Conservation (phyloP, 2,888 invertebrate species). For the Sericinus montela region DNA sequence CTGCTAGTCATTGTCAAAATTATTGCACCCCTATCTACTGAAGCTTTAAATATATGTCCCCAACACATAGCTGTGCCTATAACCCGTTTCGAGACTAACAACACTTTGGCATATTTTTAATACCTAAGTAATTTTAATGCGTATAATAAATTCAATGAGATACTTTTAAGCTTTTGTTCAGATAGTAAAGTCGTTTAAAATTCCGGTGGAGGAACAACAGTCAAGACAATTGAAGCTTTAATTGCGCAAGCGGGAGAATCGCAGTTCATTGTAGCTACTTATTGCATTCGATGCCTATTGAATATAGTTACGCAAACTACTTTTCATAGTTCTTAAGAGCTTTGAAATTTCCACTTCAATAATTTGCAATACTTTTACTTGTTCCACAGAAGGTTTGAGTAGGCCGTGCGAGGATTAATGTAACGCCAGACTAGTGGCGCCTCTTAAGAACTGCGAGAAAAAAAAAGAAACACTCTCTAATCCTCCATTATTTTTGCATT, state of each 20-base stretch:
- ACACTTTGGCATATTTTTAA: constrained; percentile 44
- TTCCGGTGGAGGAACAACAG: too few species aligned
- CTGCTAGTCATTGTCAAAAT: constrained; percentile 80
- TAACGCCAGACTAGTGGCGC: constrained; percentile 67
- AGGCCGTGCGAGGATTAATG: constrained; percentile 51
- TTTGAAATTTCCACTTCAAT: constrained; percentile 64
- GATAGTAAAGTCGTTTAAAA: too few species aligned
- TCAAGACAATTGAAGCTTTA: constrained; percentile 23
- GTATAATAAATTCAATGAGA: too few species aligned
- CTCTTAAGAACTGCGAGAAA: constrained; percentile 47
- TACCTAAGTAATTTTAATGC: too few species aligned
- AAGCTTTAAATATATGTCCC: constrained; percentile 78
- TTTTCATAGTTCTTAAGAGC: constrained; percentile 44
- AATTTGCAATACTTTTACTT: constrained; percentile 53
- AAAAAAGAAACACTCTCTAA: constrained; percentile 53
- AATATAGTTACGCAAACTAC: constrained; percentile 58
- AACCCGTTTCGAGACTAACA: constrained; percentile 48
- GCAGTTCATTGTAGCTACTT: constrained; percentile 8
- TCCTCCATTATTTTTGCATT: constrained; percentile 71
- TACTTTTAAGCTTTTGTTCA: too few species aligned
- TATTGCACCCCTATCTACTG: constrained; percentile 80
- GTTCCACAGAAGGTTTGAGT: constrained; percentile 39
- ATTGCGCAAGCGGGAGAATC: constrained; percentile 21
- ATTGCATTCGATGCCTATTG: constrained; percentile 38
- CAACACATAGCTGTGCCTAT: constrained; percentile 71